Evolutionary conservation across 2,113 vertebrate genomes (phyloP).

Genomic region (Athene noctua): DNA sequence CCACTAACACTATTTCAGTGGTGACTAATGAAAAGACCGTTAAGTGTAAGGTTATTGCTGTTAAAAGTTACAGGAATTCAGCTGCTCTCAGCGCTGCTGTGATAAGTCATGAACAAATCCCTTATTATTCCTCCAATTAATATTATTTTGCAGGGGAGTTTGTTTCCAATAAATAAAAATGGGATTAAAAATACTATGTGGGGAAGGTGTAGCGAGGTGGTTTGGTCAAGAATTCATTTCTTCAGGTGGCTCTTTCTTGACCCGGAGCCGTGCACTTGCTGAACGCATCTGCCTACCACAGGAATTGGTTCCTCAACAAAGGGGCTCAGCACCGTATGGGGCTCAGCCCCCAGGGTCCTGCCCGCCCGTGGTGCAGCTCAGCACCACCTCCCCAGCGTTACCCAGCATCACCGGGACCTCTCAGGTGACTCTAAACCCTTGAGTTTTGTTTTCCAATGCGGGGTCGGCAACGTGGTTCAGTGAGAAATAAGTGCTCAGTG

Average conservation of each 20-base stretch:
- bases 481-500: rapidly evolving
- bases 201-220: neutral
- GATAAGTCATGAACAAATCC: neutral
- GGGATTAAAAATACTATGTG: neutral
- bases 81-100: neutral
- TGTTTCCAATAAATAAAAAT: neutral
- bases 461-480: neutral
- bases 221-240: neutral
- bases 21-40: neutral
- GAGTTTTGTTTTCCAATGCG: neutral
- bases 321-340: neutral
- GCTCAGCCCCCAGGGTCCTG: neutral
- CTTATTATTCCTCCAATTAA: neutral
- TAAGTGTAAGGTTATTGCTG: neutral
- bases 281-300: neutral
- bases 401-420: neutral
- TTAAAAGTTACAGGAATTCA: neutral
- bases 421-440: neutral
- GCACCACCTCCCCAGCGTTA: neutral
- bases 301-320: neutral
- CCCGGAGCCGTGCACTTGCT: neutral
- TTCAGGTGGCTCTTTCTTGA: neutral
- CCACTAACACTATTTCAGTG: neutral
- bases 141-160: neutral
- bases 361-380: neutral